Conservation (phyloP, 1,140 invertebrate species). For the Neodiprion lecontei region DNA sequence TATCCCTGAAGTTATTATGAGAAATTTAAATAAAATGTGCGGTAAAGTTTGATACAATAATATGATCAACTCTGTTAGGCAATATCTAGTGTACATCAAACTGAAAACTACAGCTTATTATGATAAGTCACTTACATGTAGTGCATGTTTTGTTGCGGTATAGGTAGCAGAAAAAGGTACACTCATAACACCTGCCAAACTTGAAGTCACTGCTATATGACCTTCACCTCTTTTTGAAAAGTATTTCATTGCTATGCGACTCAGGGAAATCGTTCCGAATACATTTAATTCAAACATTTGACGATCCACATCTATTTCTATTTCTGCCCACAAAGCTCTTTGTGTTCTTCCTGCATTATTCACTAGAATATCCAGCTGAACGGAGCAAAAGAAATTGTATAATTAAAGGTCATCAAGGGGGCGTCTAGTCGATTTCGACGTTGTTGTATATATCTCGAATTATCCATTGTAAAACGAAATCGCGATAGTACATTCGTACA, state of each 20-base stretch:
- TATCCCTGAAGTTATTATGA: slow-evolving; percentile 69
- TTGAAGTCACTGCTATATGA: slow-evolving; percentile 78
- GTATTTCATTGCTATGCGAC: slow-evolving; percentile 71
- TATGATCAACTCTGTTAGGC: too few species aligned
- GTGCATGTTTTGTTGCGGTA: slow-evolving; percentile 80
- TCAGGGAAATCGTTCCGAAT: slow-evolving; percentile 76
- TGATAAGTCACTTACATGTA: slow-evolving; percentile 69
- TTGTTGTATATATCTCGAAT: neutral
- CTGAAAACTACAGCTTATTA: neutral
- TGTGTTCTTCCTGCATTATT: slow-evolving; percentile 87
- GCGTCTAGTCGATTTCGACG: too few species aligned
- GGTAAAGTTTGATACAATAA: too few species aligned
- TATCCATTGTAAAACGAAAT: neutral
- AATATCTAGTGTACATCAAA: slow-evolving; percentile 13
- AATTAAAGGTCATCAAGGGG: neutral
- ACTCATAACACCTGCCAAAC: slow-evolving; percentile 73
- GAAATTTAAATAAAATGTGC: slow-evolving; percentile 21
- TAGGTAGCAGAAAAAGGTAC: slow-evolving; percentile 80
- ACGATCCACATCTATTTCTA: slow-evolving; percentile 77
- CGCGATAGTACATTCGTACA: neutral
- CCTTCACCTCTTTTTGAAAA: slow-evolving; percentile 69
- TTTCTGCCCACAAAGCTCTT: slow-evolving; percentile 78
- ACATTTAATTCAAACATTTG: slow-evolving; percentile 86
- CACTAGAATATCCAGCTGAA: slow-evolving; percentile 77
- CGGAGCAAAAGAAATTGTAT: slow-evolving; percentile 26